Percentiles rank a stretch among this genome's conserved stretches.
These are phyloP conservation scores for Melanaphis sacchari DNA, from an alignment of 1,140 invertebrate genomes.

Conservation along the genomic window DNA sequence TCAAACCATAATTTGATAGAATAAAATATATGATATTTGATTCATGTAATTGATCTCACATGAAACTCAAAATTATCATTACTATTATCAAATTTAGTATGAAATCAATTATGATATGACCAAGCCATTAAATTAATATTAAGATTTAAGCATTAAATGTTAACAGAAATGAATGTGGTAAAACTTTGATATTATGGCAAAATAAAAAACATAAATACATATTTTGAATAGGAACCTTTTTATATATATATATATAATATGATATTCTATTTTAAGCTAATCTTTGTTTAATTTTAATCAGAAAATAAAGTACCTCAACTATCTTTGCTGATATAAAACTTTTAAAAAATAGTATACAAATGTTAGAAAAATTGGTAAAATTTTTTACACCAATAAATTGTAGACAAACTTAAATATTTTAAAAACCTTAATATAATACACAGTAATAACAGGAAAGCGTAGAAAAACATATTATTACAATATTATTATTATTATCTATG, in stretches of 20 bases:
- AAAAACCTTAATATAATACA: conserved; percentile 14
- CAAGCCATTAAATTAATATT: background rate
- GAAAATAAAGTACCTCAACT: background rate
- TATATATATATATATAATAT: background rate
- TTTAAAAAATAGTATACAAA: conserved; percentile 11
- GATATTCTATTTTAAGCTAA: conserved; percentile 3
- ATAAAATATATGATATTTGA: background rate
- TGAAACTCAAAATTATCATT: background rate
- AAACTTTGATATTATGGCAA: background rate
- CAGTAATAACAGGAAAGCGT: background rate
- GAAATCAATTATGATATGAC: background rate
- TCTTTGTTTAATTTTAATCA: background rate
- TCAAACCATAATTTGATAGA: background rate
- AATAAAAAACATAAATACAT: background rate
- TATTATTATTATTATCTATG: background rate
- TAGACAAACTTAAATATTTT: conserved; percentile 28
- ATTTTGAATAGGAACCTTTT: background rate
- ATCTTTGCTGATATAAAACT: background rate
- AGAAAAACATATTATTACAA: background rate
- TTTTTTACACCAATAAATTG: background rate
- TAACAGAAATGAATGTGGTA: background rate
- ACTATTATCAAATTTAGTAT: background rate
- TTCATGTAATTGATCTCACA: background rate
- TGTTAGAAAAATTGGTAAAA: background rate
- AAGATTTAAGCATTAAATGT: background rate